Evolutionary conservation across 1,140 invertebrate species (phyloP), one percentile per base, ranked within the genome.

Genomic region (Drosophila repletoides): DNA sequence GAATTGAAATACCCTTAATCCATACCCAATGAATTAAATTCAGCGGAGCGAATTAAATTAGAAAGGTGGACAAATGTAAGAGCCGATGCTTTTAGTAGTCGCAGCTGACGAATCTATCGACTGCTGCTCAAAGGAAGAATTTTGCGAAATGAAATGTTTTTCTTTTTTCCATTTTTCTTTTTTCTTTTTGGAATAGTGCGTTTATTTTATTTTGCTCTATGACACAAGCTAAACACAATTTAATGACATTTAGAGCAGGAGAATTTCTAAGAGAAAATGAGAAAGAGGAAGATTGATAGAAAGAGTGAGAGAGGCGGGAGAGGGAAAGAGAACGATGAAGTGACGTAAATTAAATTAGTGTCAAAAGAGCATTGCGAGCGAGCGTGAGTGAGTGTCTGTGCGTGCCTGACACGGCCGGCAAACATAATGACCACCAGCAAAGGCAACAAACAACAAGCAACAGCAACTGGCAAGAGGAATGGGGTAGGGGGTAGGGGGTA

Each of bases 321-420:
- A 31, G 3, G 5, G n/a, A 41, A 10, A 41, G 38, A 24, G 29
- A 14, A 33, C 46, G 52, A 65, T 65, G 63, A 59, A 67, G 48
- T 80, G 79, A 69, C 66, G 80, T 65, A 84, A 80, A 84, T 84
- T 72, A 84, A 84, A 84, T 84, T 86, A 84, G 75, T 84, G 80
- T 86, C 80, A 86, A 66, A 84, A 80, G 75, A 79, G 75, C 79
- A 86, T 53, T 86, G 74, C 59, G 74, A 64, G 77, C 31, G 53
- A 40, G 73, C 48, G 49, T 69, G 63, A 52, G 65, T 60, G 65
- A 74, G 80, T 84, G 60, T 72, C 65, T 84, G 79, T 84, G 74
- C 74, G 74, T 84, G 79, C 80, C 71, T 80, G 80, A 65, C 80
- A 76, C 55, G 80, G 73, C 80, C 80, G 67, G 63, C 80, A 84